phyloP scores from a whole-genome alignment of 1,140 invertebrate species.

The Epicauta chinensis region DNA sequence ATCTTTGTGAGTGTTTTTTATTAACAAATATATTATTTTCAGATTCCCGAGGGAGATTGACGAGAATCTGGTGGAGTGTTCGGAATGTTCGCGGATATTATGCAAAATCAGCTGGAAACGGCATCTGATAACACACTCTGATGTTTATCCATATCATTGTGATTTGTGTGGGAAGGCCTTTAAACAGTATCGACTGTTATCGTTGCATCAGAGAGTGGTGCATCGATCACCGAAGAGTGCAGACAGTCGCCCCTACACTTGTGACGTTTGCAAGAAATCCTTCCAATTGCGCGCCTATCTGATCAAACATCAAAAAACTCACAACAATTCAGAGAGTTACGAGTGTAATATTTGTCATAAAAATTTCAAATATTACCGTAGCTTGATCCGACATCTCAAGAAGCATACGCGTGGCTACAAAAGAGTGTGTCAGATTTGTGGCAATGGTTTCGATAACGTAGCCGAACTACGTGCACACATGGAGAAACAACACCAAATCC shows the following conservation, averaged over 20 bases:
- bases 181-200: constrained; percentile 38
- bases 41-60: no score
- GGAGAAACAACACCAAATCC: constrained; percentile 48
- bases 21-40: no score
- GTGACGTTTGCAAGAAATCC: constrained; percentile 46
- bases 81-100: no score
- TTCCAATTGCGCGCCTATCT: constrained; percentile 47
- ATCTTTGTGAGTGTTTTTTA: no score
- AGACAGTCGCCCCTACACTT: constrained; percentile 43
- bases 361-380: constrained; percentile 38
- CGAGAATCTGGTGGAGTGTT: no score
- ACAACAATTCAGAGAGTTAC: constrained; percentile 46
- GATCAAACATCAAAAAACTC: constrained; percentile 41
- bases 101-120: constrained; percentile 31
- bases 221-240: constrained; percentile 36
- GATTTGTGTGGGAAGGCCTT: constrained; percentile 43
- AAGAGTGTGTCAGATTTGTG: constrained; percentile 62
- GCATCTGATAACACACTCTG: constrained; percentile 36
- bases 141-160: constrained; percentile 40
- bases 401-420: constrained; percentile 31
- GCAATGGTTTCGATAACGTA: constrained; percentile 66
- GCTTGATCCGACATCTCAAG: constrained; percentile 34
- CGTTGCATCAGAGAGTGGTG: constrained; percentile 36
- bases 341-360: constrained; percentile 39
- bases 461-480: constrained; percentile 62